Evolutionary conservation across 2,888 invertebrate species (phyloP), one percentile per base, ranked within the genome.

Genomic region (Xestia ashworthii): DNA sequence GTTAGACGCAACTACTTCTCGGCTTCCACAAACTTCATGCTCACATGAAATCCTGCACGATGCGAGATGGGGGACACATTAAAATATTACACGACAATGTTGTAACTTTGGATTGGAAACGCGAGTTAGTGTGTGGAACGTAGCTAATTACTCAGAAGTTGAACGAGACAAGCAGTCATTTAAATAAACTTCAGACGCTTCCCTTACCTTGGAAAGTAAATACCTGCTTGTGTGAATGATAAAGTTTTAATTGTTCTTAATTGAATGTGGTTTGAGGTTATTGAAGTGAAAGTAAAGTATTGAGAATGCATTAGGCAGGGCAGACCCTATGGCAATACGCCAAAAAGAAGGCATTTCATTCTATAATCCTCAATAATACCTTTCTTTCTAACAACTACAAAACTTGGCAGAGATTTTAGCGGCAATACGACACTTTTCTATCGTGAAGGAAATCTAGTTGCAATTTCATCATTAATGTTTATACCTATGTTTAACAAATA

Each of bases 1-100:
- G 93, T 94, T 93, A 91, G 88, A 88, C 87, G 82, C 87, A 93
- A 93, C 92, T 93, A 91, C 90, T 89, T 83, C 86, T 84, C 79
- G 82, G 65, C 65, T 65, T 80, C 83, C 75, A 84, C 87, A 89
- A 93, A 93, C 92, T 93, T 90, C 66, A 77, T 79, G 81, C 86
- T 86, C 81, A 76, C 76, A 70, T 83, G 79, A 83, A 88, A 87
- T 83, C 83, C 82, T 82, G 78, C 74, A 83, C 85, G 86, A 81
- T 87, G 83, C 87, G 19, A 71, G 64, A 71, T 64, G n/a, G 48
- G 67, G 48, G 77, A 86, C 85, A 81, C 88, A 86, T 89, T 90
- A 91, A 92, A 93, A 91, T 91, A 89, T 92, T 89, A 89, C 83
- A 73, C 86, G 81, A 81, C 73, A 78, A 78, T 80, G 71, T 78